Evolutionary conservation across 2,113 vertebrate genomes (phyloP).

Genomic region (Oryzias melastigma): DNA sequence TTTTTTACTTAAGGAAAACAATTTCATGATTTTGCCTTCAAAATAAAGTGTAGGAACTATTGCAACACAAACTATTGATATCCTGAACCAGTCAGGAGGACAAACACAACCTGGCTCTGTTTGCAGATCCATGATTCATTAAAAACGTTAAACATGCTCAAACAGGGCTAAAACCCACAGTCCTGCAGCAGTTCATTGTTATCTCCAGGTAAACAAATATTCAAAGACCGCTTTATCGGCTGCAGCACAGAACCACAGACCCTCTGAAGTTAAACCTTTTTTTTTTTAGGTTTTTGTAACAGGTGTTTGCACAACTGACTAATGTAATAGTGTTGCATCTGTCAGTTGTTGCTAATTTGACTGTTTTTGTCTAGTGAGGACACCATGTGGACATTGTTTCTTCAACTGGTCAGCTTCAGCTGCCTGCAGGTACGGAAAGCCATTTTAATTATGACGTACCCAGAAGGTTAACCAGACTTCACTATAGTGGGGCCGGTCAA

Average conservation of each 20-base stretch:
- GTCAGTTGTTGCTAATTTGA: not conserved
- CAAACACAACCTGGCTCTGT: not conserved
- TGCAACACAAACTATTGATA: no score
- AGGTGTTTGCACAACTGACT: not conserved
- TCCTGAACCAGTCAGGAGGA: not conserved
- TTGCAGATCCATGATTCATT: not conserved
- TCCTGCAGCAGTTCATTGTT: not conserved
- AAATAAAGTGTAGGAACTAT: no score
- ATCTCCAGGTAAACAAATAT: constrained; percentile 10
- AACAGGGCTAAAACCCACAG: not conserved
- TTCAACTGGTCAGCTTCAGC: constrained; percentile 23
- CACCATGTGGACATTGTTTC: constrained; percentile 25
- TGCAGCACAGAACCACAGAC: constrained; percentile 33
- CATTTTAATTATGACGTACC: no score
- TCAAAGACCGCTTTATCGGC: not conserved
- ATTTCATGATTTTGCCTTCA: no score
- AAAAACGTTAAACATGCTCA: not conserved
- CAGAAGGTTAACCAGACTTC: no score
- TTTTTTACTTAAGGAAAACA: no score
- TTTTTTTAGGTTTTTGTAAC: no score
- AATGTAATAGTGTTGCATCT: not conserved
- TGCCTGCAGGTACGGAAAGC: constrained; percentile 37
- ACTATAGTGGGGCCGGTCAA: no score
- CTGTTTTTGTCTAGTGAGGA: not conserved
- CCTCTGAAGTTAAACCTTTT: not conserved